Evolutionary conservation across 2,888 invertebrate species (phyloP), one percentile per base, ranked within the genome.

Genomic region (Dicyrtomina minuta): DNA sequence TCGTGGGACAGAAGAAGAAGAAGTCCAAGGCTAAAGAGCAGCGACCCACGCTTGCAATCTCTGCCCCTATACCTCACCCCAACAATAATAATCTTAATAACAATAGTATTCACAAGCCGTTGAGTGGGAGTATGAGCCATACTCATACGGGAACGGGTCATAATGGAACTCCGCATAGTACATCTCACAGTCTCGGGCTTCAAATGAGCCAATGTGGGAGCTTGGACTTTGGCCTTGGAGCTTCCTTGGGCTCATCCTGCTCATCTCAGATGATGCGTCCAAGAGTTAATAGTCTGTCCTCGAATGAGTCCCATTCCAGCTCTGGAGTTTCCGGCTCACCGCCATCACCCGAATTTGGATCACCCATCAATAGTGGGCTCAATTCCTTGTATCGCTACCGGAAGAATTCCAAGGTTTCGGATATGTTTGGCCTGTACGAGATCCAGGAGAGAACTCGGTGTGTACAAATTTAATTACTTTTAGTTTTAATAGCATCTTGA

Each of bases 1-100:
- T 5, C 10, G 74, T 61, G 69, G 15, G 6, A 81, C 88, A 88
- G 81, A 88, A 88, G 81, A 88, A 87, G 79, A 88, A 88, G 80
- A 87, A 88, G 75, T 86, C 88, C 72, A 89, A 89, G 82, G 86
- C 88, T 65, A 87, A 87, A 79, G 87, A 87, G 79, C 84, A 86
- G 72, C 83, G 87, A 77, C 88, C 89, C 6, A 83, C 85, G 68
- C 80, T 89, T 69, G 85, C 88, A 0, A 83, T 88, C 53, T 85
- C 86, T 13, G 84, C 87, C 0, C 83, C 83, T 27, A 83, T 75
- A 46, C 79, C 80, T 17, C 81, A 82, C 78, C 83, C 81, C 39
- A 81, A 81, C 70, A 79, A 79, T 65, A 77, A 77, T 73, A 72
- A 75, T 46, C 62, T 41, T 3, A 17, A 71, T 70, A 33, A 33